Evolutionary conservation across 2,888 invertebrate species (phyloP).

Genomic region (Acrobasis suavella): DNA sequence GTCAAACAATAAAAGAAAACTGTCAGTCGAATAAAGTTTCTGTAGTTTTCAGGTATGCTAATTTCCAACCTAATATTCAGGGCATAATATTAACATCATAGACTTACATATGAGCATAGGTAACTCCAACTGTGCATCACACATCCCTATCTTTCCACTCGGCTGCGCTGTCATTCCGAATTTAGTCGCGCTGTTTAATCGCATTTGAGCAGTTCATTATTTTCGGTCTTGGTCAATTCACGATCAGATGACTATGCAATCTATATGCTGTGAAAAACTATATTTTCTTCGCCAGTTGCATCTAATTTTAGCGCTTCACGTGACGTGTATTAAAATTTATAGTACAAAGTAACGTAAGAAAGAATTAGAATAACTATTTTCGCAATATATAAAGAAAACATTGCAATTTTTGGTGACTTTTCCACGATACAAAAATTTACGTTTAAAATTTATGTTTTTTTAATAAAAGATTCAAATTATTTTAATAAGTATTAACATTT

Average conservation of each 20-base stretch:
- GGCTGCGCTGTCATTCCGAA: slow-evolving; percentile 45
- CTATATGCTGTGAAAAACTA: neutral
- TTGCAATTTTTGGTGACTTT: too few species aligned
- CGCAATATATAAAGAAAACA: too few species aligned
- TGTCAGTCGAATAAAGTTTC: too few species aligned
- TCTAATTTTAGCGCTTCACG: neutral
- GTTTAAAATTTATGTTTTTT: too few species aligned
- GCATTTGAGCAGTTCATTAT: slow-evolving; percentile 58
- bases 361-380: too few species aligned
- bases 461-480: too few species aligned
- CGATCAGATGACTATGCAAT: neutral
- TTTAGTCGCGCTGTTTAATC: slow-evolving; percentile 42
- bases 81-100: neutral
- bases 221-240: slow-evolving; percentile 38
- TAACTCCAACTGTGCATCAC: neutral
- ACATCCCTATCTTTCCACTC: slow-evolving; percentile 52
- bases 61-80: neutral
- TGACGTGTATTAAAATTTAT: too few species aligned
- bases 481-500: too few species aligned
- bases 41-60: neutral
- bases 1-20: too few species aligned
- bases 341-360: too few species aligned
- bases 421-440: too few species aligned
- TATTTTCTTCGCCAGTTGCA: neutral
- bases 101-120: too few species aligned